phyloP scores from a whole-genome alignment of 2,888 invertebrate genomes.

The Nowickia ferox region DNA sequence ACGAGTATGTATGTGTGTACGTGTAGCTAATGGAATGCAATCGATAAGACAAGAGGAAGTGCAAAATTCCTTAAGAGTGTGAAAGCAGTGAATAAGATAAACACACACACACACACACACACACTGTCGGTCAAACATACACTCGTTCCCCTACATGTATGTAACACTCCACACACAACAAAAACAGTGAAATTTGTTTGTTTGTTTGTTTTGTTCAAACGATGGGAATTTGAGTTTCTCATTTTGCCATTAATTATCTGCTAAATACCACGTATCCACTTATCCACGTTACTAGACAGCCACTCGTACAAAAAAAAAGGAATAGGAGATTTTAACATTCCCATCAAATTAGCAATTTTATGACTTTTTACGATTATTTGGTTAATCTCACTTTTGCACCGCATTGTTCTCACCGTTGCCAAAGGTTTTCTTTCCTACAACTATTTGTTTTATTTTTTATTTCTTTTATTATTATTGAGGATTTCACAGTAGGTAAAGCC shows the following conservation, averaged over 20 bases:
- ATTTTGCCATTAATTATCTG: constrained; percentile 45
- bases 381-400: constrained; percentile 35
- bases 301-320: constrained; percentile 33
- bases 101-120: not conserved
- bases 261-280: too few relatives aligned
- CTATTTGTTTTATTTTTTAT: not conserved
- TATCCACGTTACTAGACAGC: not conserved
- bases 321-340: constrained; percentile 9
- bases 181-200: constrained; percentile 16
- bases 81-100: constrained; percentile 28
- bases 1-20: not conserved
- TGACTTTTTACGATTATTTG: constrained; percentile 60
- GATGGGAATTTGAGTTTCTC: constrained; percentile 27
- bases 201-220: constrained; percentile 15
- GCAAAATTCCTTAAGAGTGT: constrained; percentile 50
- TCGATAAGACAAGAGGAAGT: constrained; percentile 52
- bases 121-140: not conserved
- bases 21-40: constrained; percentile 44
- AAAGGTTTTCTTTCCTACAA: constrained; percentile 21
- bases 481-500: constrained; percentile 42
- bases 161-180: not conserved
- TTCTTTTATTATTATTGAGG: not conserved
- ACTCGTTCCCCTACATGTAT: not conserved
- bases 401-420: constrained; percentile 28
- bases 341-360: constrained; percentile 54